Evolutionary conservation across 2,113 vertebrate genomes (phyloP).

Genomic region (Corythornis vintsioides): DNA sequence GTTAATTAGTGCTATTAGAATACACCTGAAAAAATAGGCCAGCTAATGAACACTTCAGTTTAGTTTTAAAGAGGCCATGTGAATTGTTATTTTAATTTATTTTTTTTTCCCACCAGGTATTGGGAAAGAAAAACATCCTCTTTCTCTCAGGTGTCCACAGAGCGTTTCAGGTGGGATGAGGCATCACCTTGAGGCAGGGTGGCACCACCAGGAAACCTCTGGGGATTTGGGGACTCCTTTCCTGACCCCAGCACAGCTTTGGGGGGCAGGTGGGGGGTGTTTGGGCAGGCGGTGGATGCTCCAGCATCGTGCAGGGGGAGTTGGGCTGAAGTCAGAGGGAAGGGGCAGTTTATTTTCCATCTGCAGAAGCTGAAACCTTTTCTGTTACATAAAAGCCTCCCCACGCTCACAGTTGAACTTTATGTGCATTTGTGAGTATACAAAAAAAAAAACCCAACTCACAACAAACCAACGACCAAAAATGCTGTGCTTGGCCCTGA

Average conservation of each 20-base stretch:
- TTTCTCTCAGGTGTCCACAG: accelerated
- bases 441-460: not conserved
- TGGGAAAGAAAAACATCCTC: not conserved
- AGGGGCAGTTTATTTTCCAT: not conserved
- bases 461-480: not conserved
- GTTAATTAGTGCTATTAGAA: conserved; percentile 90
- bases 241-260: no score
- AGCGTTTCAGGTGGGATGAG: accelerated
- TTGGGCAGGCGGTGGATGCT: not conserved
- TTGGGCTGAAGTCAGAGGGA: accelerated
- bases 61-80: conserved; percentile 57
- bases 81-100: not conserved
- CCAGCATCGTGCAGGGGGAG: accelerated
- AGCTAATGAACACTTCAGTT: conserved; percentile 56
- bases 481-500: conserved; percentile 23
- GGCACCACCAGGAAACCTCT: accelerated
- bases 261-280: not conserved
- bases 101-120: not conserved
- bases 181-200: accelerated
- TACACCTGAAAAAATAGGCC: conserved; percentile 88
- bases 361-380: no score
- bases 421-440: not conserved
- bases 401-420: not conserved
- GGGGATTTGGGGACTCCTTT: accelerated
- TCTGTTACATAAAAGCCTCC: not conserved